Percentiles rank a stretch among this genome's conserved stretches.
Evolutionary conservation across 2,113 vertebrate genomes (phyloP).

Genomic region (Forbesichthys agassizii): DNA sequence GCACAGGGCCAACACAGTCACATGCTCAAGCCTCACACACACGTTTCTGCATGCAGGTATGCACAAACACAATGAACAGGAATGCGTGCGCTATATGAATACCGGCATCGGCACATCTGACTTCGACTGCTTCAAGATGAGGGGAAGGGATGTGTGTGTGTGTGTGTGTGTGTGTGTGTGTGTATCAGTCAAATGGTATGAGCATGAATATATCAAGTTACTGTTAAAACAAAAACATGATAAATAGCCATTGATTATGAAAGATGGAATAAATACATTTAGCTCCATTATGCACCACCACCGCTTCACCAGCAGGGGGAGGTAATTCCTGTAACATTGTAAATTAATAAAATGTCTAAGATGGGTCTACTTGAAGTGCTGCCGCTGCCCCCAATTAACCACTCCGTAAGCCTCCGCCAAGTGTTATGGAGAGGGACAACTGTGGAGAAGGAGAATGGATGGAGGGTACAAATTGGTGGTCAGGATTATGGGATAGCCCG

Average conservation of each 20-base stretch:
- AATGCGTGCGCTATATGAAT: slow-evolving; percentile 27
- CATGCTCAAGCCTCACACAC: slow-evolving; percentile 17
- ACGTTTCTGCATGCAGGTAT: not conserved
- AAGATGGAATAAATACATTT: too few species aligned
- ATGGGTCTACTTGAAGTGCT: too few species aligned
- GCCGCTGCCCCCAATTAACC: too few species aligned
- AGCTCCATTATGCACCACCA: too few species aligned
- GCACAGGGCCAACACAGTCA: slow-evolving; percentile 27
- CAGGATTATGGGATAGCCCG: too few species aligned
- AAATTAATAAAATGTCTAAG: too few species aligned
- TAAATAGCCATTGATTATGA: too few species aligned
- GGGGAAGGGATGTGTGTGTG: slow-evolving; percentile 13
- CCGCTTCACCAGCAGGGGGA: too few species aligned
- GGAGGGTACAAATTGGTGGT: not conserved
- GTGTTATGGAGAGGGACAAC: too few species aligned
- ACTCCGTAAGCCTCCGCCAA: too few species aligned
- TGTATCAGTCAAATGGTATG: not conserved
- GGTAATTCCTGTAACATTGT: too few species aligned
- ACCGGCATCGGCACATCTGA: slow-evolving; percentile 50
- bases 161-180: not conserved
- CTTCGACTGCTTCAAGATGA: slow-evolving; percentile 38
- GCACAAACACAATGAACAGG: slow-evolving; percentile 7
- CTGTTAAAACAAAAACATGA: too few species aligned
- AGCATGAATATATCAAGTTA: slow-evolving; percentile 2
- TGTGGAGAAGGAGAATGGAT: not conserved